Evolutionary conservation across 2,888 invertebrate genomes (phyloP).

Genomic region (Empis stercorea): DNA sequence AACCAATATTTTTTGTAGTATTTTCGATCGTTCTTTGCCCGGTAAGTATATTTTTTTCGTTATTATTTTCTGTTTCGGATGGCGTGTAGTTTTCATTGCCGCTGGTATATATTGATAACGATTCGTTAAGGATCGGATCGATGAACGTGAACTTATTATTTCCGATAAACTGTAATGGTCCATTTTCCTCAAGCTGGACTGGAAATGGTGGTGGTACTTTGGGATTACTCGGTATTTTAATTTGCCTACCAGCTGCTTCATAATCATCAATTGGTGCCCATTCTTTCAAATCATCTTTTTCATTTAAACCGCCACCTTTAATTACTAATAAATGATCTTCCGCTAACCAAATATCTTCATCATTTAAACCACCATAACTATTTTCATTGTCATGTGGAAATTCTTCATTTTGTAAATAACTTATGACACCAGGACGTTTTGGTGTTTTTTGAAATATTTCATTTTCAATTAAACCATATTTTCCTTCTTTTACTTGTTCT

Average conservation of each 20-base stretch:
- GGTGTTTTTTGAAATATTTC: conserved; percentile 61
- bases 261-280: conserved; percentile 81
- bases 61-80: conserved; percentile 23
- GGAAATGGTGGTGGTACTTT: conserved; percentile 89
- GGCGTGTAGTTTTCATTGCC: conserved; percentile 26
- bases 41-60: conserved; percentile 43
- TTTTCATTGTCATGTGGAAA: conserved; percentile 67
- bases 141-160: conserved; percentile 49
- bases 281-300: conserved; percentile 36
- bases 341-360: conserved; percentile 81
- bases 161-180: conserved; percentile 77
- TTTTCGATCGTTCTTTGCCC: conserved; percentile 41
- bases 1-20: conserved; percentile 24
- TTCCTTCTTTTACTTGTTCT: conserved; percentile 83
- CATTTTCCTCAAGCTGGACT: conserved; percentile 72
- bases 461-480: conserved; percentile 77
- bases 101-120: conserved; percentile 51
- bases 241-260: conserved; percentile 68
- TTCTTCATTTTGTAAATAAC: conserved; percentile 68
- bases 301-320: conserved; percentile 57
- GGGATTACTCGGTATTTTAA: conserved; percentile 69
- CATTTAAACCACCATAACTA: conserved; percentile 67
- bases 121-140: conserved; percentile 47
- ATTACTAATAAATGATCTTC: conserved; percentile 77
- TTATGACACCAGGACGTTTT: conserved; percentile 67